These are phyloP conservation scores for Onychomys arenicola DNA, from an alignment of 2,797 vertebrate species.

Conservation along the genomic window DNA sequence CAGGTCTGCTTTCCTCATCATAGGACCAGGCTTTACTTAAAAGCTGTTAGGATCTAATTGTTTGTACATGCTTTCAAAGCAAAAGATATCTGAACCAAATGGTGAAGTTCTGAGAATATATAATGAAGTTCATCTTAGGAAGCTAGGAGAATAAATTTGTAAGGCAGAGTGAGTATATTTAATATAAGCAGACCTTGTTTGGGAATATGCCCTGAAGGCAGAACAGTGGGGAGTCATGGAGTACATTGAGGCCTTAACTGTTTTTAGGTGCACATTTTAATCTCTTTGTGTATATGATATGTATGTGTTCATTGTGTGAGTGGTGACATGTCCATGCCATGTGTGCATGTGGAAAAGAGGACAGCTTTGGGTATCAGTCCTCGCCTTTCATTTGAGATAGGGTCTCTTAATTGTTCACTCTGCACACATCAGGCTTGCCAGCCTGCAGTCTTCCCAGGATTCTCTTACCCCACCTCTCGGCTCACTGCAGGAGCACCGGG, in stretches of 20 bases:
- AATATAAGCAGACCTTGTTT: not conserved
- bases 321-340: not conserved
- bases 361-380: not conserved
- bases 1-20: not conserved
- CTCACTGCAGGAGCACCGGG: not conserved
- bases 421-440: not conserved
- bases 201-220: not conserved
- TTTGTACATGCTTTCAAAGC: slow-evolving; percentile 5
- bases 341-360: not conserved
- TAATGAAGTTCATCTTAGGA: not conserved
- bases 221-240: not conserved
- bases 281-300: not conserved
- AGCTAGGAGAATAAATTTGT: not conserved
- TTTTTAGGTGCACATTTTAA: not conserved
- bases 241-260: slow-evolving; percentile 22
- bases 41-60: not conserved
- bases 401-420: not conserved
- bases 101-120: not conserved
- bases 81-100: not conserved
- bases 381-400: not conserved
- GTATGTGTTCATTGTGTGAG: not conserved
- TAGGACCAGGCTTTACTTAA: slow-evolving; percentile 25
- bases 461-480: not conserved
- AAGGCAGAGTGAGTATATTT: not conserved
- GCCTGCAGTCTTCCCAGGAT: not conserved